phyloP scores from a whole-genome alignment of 2,888 invertebrate genomes.

The Ceraclea dissimilis region DNA sequence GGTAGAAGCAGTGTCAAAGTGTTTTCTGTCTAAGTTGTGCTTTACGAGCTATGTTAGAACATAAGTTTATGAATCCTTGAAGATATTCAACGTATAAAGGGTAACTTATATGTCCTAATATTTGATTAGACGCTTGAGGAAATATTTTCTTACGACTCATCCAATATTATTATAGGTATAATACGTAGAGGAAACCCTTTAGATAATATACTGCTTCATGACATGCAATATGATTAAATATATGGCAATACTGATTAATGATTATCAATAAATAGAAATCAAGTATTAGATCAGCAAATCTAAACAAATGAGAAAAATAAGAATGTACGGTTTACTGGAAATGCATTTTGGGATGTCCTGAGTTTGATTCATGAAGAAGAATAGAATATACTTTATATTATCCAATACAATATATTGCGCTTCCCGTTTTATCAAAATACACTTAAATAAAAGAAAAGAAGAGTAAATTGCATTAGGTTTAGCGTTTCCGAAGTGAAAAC shows the following conservation, averaged over 20 bases:
- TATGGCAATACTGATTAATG: too few species aligned
- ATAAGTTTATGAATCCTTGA: conserved; percentile 7
- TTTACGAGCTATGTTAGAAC: conserved; percentile 11
- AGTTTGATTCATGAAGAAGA: too few species aligned
- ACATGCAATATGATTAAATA: too few species aligned
- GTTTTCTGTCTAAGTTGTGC: conserved; percentile 1
- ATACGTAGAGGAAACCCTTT: too few species aligned
- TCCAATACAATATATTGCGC: not conserved
- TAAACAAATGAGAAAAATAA: too few species aligned
- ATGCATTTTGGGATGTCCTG: too few species aligned
- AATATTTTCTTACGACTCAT: not conserved
- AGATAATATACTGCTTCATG: too few species aligned
- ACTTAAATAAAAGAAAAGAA: not conserved
- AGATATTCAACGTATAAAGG: not conserved
- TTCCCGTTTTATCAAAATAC: not conserved
- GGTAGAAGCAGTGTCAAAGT: conserved; percentile 15
- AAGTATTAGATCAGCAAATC: too few species aligned
- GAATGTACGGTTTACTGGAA: too few species aligned
- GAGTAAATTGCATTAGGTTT: not conserved
- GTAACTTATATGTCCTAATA: not conserved
- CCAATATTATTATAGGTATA: not conserved
- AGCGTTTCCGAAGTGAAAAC: not conserved
- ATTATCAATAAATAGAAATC: too few species aligned
- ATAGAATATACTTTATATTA: not conserved
- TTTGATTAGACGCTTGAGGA: not conserved